Evolutionary conservation across 2,888 invertebrate genomes (phyloP).

Genomic region (Chloroclystis v-ata): DNA sequence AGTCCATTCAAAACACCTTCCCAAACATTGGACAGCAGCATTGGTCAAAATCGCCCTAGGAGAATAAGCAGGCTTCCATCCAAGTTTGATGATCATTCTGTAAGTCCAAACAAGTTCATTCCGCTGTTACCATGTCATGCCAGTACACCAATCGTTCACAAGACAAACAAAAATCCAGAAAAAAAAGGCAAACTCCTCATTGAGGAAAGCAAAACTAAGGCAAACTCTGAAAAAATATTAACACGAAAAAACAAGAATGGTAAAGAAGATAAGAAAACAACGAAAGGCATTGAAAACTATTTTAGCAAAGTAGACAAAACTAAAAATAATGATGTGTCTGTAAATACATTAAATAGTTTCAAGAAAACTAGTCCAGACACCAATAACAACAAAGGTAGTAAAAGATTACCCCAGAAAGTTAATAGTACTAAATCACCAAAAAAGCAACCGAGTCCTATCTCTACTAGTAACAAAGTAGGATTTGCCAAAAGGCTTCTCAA

Average conservation of each 20-base stretch:
- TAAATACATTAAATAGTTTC: constrained; percentile 12
- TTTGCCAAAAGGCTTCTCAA: constrained; percentile 31
- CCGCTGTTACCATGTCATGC: constrained; percentile 55
- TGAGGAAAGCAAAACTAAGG: constrained; percentile 1
- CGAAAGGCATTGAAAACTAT: constrained; percentile 8
- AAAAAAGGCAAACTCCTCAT: constrained; percentile 3
- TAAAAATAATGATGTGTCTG: neutral
- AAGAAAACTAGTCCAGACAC: constrained; percentile 40
- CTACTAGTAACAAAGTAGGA: constrained; percentile 17
- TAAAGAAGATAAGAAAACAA: constrained; percentile 20
- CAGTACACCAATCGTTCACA: constrained; percentile 52
- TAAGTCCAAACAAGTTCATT: constrained; percentile 56
- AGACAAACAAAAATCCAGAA: constrained; percentile 22
- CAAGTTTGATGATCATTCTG: constrained; percentile 55
- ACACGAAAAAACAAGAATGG: constrained; percentile 12
- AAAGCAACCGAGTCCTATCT: constrained; percentile 22
- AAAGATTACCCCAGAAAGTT: constrained; percentile 13
- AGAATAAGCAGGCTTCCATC: constrained; percentile 58
- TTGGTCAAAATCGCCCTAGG: constrained; percentile 49
- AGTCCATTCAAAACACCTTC: constrained; percentile 43
- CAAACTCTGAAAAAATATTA: constrained; percentile 9
- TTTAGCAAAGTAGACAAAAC: constrained; percentile 3
- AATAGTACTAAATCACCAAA: constrained; percentile 14
- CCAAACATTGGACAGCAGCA: constrained; percentile 40
- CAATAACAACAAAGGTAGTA: constrained; percentile 46